Base-by-base conservation (phyloP, 2,888 invertebrate genomes). In the Caenorhabditis parvicauda region DNA sequence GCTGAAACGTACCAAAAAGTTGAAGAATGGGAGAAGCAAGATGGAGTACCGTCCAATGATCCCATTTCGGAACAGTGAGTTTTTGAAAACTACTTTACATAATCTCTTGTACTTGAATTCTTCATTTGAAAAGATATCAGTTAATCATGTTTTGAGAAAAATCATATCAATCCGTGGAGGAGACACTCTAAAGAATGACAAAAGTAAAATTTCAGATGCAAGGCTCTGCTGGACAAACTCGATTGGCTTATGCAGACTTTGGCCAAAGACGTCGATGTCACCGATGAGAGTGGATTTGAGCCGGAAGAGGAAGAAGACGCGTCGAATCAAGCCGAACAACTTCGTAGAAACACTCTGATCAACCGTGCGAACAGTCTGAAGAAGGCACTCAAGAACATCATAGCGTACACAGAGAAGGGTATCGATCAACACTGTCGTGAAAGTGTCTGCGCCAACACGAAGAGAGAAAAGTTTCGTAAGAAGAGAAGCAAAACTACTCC, bases 331-430 rank as follows among this genome's bases (percentile, higher is more conserved):
- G n/a, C 9, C 9, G 35, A 32, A 32, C 35, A 32, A 12, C n/a
- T n/a, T 12, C 35, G 84, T 44, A 70, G 84, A 67, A 86, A 86
- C 62, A 84, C 84, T 37, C 77, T 86, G 46, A 84, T 86, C 84
- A 84, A 83, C 42, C 83, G 90, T 50, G 90, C 90, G 19, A 90
- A 90, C 81, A 90, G 90, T 82, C 85, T 91, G 64, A 90, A 90
- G 82, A 87, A 89, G 76, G 90, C 90, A 22, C 88, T 91, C 59
- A 86, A 89, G 62, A 88, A 87, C 81, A 86, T 91, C 38, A 88
- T 90, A 46, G 89, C 90, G 78, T 88, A 90, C 80, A 88, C 89
- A 1, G 90, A 90, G 77, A 86, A 86, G 81, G 87, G 70, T 1
- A 55, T 75, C 22, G 72, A 75, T 50, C 67, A 67, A 25, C 67